Evolutionary conservation across 2,797 vertebrate genomes (phyloP).

Genomic region (Enteromius radiatus): DNA sequence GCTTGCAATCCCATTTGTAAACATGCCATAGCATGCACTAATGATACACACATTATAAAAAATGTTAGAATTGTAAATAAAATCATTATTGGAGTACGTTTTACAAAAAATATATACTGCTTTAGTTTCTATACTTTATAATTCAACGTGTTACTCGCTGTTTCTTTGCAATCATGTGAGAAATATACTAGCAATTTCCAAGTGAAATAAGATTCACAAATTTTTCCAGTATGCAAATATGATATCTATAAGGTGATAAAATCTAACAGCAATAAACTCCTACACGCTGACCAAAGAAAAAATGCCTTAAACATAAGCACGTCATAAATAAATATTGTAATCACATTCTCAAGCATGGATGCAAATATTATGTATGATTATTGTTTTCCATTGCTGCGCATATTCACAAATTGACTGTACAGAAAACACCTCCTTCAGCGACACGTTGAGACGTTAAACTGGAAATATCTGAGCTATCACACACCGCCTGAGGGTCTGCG

Average conservation of each 20-base stretch:
- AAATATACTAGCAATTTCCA: neutral
- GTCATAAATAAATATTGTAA: constrained; percentile 4
- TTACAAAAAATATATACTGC: neutral
- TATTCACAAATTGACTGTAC: neutral
- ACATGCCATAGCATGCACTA: neutral
- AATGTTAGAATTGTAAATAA: neutral
- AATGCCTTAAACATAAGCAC: neutral
- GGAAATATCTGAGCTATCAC: constrained; percentile 8
- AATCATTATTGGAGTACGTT: neutral
- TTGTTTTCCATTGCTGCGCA: neutral
- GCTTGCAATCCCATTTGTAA: neutral
- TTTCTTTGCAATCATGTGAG: neutral
- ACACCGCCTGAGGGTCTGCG: constrained; percentile 15
- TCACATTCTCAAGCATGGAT: neutral
- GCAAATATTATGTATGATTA: neutral
- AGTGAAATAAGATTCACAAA: neutral
- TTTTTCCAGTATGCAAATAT: neutral
- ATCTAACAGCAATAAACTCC: neutral
- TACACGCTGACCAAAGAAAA: neutral
- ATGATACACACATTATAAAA: neutral
- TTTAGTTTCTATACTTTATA: neutral
- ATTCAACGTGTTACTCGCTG: neutral
- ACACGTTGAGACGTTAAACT: neutral
- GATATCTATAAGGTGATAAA: neutral
- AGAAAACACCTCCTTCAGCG: constrained; percentile 1